Evolutionary conservation across 2,797 vertebrate genomes (phyloP).

Genomic region (Nannoperca obscura): DNA sequence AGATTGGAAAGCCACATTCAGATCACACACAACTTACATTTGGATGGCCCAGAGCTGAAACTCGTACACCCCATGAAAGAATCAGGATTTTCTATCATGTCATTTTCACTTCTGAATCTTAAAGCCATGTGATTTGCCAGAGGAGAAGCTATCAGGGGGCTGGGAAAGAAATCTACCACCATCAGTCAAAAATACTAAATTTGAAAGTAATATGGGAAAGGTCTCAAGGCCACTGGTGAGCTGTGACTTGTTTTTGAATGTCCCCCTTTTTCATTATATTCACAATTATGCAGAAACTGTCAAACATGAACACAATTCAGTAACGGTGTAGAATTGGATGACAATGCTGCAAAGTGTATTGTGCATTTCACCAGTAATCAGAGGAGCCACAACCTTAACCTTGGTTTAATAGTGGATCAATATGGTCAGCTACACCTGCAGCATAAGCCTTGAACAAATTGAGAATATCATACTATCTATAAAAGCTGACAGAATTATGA

Average conservation of each 20-base stretch:
- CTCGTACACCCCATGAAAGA: slow-evolving; percentile 16
- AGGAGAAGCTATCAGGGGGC: slow-evolving; percentile 24
- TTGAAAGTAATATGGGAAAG: slow-evolving; percentile 22
- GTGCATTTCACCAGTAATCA: slow-evolving; percentile 41
- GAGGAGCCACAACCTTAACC: slow-evolving; percentile 28
- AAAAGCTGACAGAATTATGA: slow-evolving; percentile 67
- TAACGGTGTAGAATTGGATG: background rate
- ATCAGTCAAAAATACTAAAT: slow-evolving; percentile 40
- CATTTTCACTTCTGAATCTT: slow-evolving; percentile 41
- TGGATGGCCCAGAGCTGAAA: slow-evolving; percentile 7
- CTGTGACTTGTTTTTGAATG: background rate
- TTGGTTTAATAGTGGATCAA: slow-evolving; percentile 62
- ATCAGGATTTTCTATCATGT: slow-evolving; percentile 27
- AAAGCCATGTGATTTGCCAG: slow-evolving; percentile 31
- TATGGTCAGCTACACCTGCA: slow-evolving; percentile 53
- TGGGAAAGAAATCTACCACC: slow-evolving; percentile 19
- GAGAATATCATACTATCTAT: slow-evolving; percentile 64
- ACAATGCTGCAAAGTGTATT: background rate
- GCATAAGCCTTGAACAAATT: slow-evolving; percentile 53
- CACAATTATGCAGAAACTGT: background rate
- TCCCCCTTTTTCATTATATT: background rate
- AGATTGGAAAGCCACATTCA: slow-evolving; percentile 20
- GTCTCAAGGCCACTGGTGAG: slow-evolving; percentile 25
- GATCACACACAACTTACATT: slow-evolving; percentile 24
- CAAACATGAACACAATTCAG: slow-evolving; percentile 16